phyloP scores from a whole-genome alignment of 2,113 vertebrate species.

The Athene noctua region DNA sequence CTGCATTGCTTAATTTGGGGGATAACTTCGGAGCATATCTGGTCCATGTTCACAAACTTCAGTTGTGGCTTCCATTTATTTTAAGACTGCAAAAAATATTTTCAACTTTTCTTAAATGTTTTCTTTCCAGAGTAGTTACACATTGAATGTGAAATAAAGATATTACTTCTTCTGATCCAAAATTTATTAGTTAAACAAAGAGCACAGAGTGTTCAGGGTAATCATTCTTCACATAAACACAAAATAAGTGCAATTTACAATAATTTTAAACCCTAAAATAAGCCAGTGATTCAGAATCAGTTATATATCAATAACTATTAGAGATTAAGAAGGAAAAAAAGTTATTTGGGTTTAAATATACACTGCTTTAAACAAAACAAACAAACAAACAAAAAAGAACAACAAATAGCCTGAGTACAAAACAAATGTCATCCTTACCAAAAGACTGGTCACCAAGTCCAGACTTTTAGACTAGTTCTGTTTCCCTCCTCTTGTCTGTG shows the following conservation, averaged over 20 bases:
- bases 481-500: neutral
- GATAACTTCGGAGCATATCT: neutral
- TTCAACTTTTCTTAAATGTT: neutral
- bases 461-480: neutral
- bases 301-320: neutral
- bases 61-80: neutral
- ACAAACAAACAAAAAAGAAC: neutral
- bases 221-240: neutral
- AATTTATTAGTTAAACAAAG: neutral
- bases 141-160: neutral
- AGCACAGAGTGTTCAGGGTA: neutral
- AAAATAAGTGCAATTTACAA: neutral
- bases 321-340: neutral
- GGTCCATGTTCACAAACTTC: neutral
- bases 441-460: neutral
- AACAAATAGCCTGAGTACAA: neutral
- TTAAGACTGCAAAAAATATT: neutral
- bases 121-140: neutral
- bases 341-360: rapidly evolving
- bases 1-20: neutral
- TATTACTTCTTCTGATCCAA: neutral
- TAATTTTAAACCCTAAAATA: neutral
- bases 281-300: neutral
- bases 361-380: neutral
- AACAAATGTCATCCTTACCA: neutral